phyloP scores from a whole-genome alignment of 2,888 invertebrate genomes.

The Drosophila peninsularis region DNA sequence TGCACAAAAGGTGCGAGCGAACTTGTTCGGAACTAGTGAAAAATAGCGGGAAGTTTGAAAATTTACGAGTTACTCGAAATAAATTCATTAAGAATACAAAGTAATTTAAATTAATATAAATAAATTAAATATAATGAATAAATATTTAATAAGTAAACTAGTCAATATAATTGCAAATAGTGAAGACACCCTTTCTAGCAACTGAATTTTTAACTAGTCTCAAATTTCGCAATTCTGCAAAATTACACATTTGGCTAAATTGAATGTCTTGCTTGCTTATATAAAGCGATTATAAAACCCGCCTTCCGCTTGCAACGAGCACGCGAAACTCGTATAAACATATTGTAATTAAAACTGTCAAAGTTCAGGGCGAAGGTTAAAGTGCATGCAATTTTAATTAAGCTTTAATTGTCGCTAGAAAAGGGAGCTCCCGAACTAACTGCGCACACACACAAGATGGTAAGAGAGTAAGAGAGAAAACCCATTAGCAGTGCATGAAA shows the following conservation, averaged over 20 bases:
- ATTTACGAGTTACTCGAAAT: too few species aligned
- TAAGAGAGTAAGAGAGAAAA: conserved; percentile 19
- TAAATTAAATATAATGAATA: neutral
- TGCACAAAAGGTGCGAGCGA: neutral
- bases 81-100: too few species aligned
- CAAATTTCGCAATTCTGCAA: neutral
- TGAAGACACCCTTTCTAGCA: too few species aligned
- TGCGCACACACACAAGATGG: too few species aligned
- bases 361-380: conserved; percentile 77
- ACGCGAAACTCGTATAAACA: conserved; percentile 54
- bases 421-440: neutral
- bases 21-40: neutral
- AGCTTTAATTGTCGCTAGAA: conserved; percentile 57
- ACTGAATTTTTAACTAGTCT: neutral
- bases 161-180: too few species aligned
- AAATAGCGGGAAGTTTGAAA: neutral
- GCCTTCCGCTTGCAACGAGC: conserved; percentile 32
- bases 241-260: conserved; percentile 9
- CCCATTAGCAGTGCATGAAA: conserved; percentile 9
- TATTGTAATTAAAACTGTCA: conserved; percentile 54
- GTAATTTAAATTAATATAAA: neutral
- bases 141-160: neutral
- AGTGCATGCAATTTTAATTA: conserved; percentile 71
- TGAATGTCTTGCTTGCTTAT: conserved; percentile 18
- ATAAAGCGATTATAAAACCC: conserved; percentile 34